Evolutionary conservation across 2,888 invertebrate genomes (phyloP).

Genomic region (Synanthedon myopaeformis): DNA sequence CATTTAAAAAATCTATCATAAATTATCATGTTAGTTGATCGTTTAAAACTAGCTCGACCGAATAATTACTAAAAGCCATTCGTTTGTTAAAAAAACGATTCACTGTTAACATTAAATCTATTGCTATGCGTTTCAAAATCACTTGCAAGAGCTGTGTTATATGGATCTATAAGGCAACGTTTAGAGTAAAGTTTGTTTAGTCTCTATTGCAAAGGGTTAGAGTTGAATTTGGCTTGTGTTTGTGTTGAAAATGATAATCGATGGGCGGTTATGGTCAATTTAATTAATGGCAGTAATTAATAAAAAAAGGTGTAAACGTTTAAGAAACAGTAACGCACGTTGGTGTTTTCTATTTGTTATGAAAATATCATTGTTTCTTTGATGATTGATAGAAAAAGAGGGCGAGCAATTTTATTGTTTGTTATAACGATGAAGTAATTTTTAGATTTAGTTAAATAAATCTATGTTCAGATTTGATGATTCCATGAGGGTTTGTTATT

Average conservation of each 20-base stretch:
- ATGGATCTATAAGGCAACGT: conserved; percentile 8
- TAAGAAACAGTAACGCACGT: conserved; percentile 1
- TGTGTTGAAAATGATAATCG: conserved; percentile 14
- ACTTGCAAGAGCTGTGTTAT: conserved; percentile 7
- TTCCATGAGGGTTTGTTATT: too few species aligned
- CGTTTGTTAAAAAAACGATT: not conserved
- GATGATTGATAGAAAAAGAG: conserved; percentile 8
- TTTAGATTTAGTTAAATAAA: not conserved
- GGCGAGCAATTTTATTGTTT: conserved; percentile 13
- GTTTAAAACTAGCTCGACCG: conserved; percentile 25
- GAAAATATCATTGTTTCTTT: conserved; percentile 10
- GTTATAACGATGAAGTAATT: conserved; percentile 1
- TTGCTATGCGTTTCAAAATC: not conserved
- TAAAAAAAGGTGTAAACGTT: conserved; percentile 6
- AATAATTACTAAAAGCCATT: conserved; percentile 10
- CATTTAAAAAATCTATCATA: too few species aligned
- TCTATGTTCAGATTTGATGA: too few species aligned
- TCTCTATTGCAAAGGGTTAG: too few species aligned
- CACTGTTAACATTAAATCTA: not conserved
- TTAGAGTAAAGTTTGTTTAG: too few species aligned
- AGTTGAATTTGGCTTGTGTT: too few species aligned
- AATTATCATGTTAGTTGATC: conserved; percentile 14
- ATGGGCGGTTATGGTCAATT: conserved; percentile 24
- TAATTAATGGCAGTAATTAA: conserved; percentile 12
- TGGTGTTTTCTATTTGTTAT: conserved; percentile 5